Conservation (phyloP, 1,140 invertebrate species). For the Propsilocerus akamusi region DNA sequence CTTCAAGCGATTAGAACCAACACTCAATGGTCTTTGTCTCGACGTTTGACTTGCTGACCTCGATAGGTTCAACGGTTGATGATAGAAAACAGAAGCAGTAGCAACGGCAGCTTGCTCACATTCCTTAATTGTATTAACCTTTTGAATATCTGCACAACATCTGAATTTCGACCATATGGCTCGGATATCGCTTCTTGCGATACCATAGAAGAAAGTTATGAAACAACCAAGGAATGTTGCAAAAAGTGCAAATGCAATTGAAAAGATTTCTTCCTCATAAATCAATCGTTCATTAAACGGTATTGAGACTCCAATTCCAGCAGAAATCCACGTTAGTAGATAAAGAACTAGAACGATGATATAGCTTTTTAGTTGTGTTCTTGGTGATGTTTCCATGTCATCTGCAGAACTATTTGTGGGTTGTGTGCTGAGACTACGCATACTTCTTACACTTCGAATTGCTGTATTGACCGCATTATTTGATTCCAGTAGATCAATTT, state of each 20-base stretch:
- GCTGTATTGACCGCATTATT: conserved; percentile 25
- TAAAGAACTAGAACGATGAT: conserved; percentile 60
- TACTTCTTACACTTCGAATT: conserved; percentile 28
- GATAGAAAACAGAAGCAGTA: conserved; percentile 11
- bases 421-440: conserved; percentile 32
- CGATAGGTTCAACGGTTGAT: conserved; percentile 24
- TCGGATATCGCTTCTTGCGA: conserved; percentile 64
- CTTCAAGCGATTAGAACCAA: neutral
- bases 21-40: conserved; percentile 29
- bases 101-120: conserved; percentile 30
- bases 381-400: conserved; percentile 62
- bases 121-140: conserved; percentile 22
- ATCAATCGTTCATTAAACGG: conserved; percentile 9
- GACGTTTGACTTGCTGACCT: conserved; percentile 41
- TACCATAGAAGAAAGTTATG: conserved; percentile 67
- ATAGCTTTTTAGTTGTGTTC: conserved; percentile 61
- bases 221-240: conserved; percentile 58
- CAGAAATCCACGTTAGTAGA: conserved; percentile 52
- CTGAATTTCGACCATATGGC: conserved; percentile 40
- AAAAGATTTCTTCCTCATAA: conserved; percentile 58
- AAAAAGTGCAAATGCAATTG: conserved; percentile 52
- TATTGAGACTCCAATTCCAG: conserved; percentile 32
- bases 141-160: conserved; percentile 24
- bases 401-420: conserved; percentile 53
- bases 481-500: conserved; percentile 57